phyloP scores from a whole-genome alignment of 2,888 invertebrate genomes.

The Cerceris ruficornis region DNA sequence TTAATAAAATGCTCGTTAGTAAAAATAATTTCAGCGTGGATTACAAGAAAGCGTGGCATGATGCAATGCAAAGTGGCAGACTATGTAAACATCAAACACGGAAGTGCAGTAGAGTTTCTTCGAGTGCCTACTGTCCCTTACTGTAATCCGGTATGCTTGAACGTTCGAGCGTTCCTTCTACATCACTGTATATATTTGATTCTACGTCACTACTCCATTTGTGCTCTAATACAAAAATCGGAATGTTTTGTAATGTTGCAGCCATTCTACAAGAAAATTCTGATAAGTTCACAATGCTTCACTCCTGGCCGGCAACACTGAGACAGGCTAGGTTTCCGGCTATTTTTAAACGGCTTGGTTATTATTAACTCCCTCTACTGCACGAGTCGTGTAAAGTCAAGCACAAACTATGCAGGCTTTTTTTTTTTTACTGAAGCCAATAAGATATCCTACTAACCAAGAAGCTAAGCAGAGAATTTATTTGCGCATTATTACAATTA shows the following conservation, averaged over 20 bases:
- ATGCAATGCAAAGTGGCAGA: slow-evolving; percentile 1
- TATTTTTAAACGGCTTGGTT: slow-evolving; percentile 75
- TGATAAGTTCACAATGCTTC: slow-evolving; percentile 38
- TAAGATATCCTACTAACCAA: slow-evolving; percentile 8
- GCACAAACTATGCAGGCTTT: slow-evolving; percentile 17
- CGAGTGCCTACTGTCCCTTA: slow-evolving; percentile 57
- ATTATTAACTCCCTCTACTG: slow-evolving; percentile 72
- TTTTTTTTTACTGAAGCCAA: slow-evolving; percentile 43
- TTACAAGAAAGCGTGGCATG: background rate
- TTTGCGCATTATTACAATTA: slow-evolving; percentile 51
- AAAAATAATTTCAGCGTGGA: too few species aligned
- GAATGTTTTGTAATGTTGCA: slow-evolving; percentile 78
- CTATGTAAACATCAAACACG: slow-evolving; percentile 23
- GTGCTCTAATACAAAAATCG: slow-evolving; percentile 79
- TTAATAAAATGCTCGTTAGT: too few species aligned
- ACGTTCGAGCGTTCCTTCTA: slow-evolving; percentile 51
- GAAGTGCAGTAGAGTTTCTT: slow-evolving; percentile 24
- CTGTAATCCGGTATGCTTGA: slow-evolving; percentile 46
- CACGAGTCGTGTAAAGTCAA: slow-evolving; percentile 38
- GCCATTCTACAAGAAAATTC: slow-evolving; percentile 73
- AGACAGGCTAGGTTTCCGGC: slow-evolving; percentile 62
- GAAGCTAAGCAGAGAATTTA: slow-evolving; percentile 39
- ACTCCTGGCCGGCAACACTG: slow-evolving; percentile 53
- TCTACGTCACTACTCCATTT: slow-evolving; percentile 79
- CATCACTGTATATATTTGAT: slow-evolving; percentile 71